Evolutionary conservation across 2,888 invertebrate genomes (phyloP).

Genomic region (Lithophane leautieri): DNA sequence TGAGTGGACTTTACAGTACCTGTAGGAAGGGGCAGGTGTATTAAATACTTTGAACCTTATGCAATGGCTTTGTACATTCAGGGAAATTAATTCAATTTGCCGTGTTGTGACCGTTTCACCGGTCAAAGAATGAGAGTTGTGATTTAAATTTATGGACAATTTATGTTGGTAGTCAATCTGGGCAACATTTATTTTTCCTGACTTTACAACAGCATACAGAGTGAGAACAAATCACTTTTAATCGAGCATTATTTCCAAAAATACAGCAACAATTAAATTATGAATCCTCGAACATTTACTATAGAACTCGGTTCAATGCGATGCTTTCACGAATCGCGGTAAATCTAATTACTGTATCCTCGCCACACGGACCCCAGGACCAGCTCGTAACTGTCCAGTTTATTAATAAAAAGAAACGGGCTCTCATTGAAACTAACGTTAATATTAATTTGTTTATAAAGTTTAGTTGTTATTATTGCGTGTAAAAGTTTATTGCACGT

Average conservation of each 20-base stretch:
- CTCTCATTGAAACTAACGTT: constrained; percentile 28
- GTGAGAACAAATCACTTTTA: not conserved
- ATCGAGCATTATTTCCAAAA: not conserved
- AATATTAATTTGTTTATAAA: constrained; percentile 58
- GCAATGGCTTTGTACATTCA: not conserved
- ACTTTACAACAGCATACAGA: not conserved
- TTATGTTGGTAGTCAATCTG: not conserved
- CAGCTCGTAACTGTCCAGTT: constrained; percentile 18
- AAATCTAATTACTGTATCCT: constrained; percentile 16
- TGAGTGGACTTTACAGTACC: not conserved
- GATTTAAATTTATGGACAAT: not conserved
- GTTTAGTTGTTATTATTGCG: constrained; percentile 46
- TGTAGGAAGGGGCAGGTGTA: not conserved
- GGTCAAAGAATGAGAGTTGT: not conserved
- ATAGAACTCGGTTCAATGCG: constrained; percentile 12
- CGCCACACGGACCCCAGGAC: not conserved
- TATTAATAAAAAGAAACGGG: constrained; percentile 46
- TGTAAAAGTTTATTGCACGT: constrained; percentile 54
- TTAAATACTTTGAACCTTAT: not conserved
- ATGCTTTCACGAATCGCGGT: constrained; percentile 29
- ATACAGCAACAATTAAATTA: not conserved
- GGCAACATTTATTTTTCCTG: not conserved
- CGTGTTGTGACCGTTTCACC: not conserved
- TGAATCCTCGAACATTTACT: not conserved
- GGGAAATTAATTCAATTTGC: not conserved